Percentiles rank a stretch among this genome's conserved stretches.
phyloP scores from a whole-genome alignment of 2,113 vertebrate genomes.

The Riparia riparia region DNA sequence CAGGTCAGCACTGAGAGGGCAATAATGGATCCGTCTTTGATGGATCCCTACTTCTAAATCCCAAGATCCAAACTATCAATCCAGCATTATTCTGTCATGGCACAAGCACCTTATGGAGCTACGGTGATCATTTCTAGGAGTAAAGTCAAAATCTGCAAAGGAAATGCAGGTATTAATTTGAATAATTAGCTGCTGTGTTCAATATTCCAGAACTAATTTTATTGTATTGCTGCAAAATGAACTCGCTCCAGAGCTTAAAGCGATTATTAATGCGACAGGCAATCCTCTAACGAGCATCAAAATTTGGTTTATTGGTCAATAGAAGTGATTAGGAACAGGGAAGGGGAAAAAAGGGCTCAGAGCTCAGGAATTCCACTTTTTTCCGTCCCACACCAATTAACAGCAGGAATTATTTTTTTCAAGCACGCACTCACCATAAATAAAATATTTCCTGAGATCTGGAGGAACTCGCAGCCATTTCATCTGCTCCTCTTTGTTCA shows the following conservation, averaged over 20 bases:
- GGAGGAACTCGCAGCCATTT: slow-evolving; percentile 85
- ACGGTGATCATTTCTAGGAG: neutral
- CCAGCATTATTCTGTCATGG: neutral
- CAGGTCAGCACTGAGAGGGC: neutral
- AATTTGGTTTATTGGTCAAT: neutral
- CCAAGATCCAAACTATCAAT: neutral
- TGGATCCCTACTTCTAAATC: neutral
- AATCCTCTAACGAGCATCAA: neutral
- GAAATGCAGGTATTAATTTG: neutral
- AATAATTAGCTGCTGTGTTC: neutral
- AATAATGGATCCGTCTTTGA: neutral
- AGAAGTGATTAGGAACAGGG: neutral
- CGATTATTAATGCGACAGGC: neutral
- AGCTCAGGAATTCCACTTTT: neutral
- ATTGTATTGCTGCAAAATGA: neutral
- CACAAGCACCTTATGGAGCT: neutral
- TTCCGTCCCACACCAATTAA: neutral
- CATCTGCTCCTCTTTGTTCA: slow-evolving; percentile 62
- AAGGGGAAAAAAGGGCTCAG: neutral
- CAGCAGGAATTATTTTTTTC: fast-evolving
- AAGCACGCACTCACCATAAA: slow-evolving; percentile 74
- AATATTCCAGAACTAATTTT: neutral
- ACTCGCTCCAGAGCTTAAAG: neutral
- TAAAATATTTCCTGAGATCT: slow-evolving; percentile 72
- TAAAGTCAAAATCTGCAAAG: neutral